Conservation (phyloP, 2,797 vertebrate species). For the Chromobotia macracanthus region DNA sequence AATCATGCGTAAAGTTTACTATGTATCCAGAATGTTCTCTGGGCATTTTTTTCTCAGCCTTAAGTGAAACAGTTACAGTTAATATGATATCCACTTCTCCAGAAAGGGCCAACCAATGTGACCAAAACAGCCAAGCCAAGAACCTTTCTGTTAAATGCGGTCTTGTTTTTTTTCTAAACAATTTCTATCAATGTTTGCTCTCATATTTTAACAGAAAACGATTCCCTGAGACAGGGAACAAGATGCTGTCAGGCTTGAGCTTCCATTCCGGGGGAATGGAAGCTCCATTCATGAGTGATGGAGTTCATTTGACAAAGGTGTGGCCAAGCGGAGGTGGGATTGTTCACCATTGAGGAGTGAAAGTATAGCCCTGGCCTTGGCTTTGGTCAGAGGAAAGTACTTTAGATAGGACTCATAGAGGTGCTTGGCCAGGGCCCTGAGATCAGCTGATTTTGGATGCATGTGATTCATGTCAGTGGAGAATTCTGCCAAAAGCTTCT, state of each 20-base stretch:
- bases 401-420: constrained; percentile 97
- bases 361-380: constrained; percentile 97
- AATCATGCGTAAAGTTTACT: too few relatives aligned
- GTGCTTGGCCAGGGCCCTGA: constrained; percentile 89
- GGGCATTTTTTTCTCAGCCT: background rate
- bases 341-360: too few relatives aligned
- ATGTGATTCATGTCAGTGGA: constrained; percentile 93
- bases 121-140: constrained; percentile 19
- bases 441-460: constrained; percentile 94
- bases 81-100: background rate
- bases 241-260: too few relatives aligned
- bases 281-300: too few relatives aligned
- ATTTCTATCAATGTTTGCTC: constrained; percentile 42
- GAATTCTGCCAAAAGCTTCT: constrained; percentile 97
- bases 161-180: constrained; percentile 44
- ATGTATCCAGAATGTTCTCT: background rate
- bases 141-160: constrained; percentile 46
- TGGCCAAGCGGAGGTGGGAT: too few relatives aligned
- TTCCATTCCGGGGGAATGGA: too few relatives aligned
- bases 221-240: constrained; percentile 40
- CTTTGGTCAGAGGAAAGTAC: constrained; percentile 97
- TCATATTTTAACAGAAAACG: constrained; percentile 51
- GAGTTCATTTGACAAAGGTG: too few relatives aligned
- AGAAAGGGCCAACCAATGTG: background rate
- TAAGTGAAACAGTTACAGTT: background rate